phyloP scores from a whole-genome alignment of 2,888 invertebrate species.

The Aporophyla nigra region DNA sequence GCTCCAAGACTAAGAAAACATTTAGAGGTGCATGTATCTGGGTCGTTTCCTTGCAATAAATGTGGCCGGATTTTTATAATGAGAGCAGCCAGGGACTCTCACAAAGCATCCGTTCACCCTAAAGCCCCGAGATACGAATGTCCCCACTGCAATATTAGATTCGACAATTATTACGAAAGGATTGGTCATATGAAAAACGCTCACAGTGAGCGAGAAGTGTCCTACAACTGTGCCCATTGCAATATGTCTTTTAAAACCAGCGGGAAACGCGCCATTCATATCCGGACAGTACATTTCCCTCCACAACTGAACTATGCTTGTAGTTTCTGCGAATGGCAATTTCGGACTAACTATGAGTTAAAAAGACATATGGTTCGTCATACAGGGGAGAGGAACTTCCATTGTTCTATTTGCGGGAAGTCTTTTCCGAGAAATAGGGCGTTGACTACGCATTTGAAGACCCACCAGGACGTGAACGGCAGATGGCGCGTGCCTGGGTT shows the following conservation, averaged over 20 bases:
- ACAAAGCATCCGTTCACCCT: constrained; percentile 82
- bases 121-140: constrained; percentile 86
- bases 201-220: constrained; percentile 82
- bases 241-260: constrained; percentile 84
- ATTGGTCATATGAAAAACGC: constrained; percentile 84
- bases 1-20: constrained; percentile 85
- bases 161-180: constrained; percentile 83
- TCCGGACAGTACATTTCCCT: constrained; percentile 82
- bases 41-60: constrained; percentile 84
- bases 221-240: constrained; percentile 83
- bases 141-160: constrained; percentile 84
- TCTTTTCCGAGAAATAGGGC: constrained; percentile 81
- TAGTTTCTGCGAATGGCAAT: constrained; percentile 83
- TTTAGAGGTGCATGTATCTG: constrained; percentile 84
- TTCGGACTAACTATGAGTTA: constrained; percentile 83
- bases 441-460: constrained; percentile 80
- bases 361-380: constrained; percentile 85
- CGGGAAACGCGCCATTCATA: constrained; percentile 82
- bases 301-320: constrained; percentile 79
- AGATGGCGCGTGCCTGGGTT: constrained; percentile 78
- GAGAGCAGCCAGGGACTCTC: constrained; percentile 84
- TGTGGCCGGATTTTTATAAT: constrained; percentile 82
- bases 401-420: constrained; percentile 82
- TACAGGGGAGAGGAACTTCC: constrained; percentile 81
- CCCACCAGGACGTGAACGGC: constrained; percentile 80